phyloP scores from a whole-genome alignment of 2,888 invertebrate species.

The Pammene fasciana region DNA sequence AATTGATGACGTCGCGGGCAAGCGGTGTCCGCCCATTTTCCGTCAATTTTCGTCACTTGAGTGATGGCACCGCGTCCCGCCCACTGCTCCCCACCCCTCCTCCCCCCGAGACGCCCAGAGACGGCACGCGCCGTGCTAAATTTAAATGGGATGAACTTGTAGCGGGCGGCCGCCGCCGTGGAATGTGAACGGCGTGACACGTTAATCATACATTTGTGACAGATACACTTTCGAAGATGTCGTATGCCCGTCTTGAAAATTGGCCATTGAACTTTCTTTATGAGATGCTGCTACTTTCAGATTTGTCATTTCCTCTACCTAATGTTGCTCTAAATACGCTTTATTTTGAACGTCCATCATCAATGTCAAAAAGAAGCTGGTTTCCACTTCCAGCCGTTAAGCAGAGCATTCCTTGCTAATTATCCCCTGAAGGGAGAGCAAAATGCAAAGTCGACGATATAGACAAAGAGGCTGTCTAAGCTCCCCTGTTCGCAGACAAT shows the following conservation, averaged over 20 bases:
- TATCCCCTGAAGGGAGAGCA: slow-evolving; percentile 28
- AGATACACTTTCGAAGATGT: slow-evolving; percentile 70
- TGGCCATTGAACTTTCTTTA: slow-evolving; percentile 53
- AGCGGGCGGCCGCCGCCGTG: slow-evolving; percentile 73
- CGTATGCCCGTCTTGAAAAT: slow-evolving; percentile 57
- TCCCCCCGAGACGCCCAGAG: slow-evolving; percentile 55
- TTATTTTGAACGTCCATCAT: slow-evolving; percentile 7
- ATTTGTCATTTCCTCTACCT: slow-evolving; percentile 39
- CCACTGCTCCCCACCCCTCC: slow-evolving; percentile 57
- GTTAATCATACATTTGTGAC: slow-evolving; percentile 82
- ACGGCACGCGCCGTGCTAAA: slow-evolving; percentile 82
- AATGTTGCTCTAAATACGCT: slow-evolving; percentile 16
- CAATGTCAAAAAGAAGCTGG: background rate
- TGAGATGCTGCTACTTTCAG: slow-evolving; percentile 44
- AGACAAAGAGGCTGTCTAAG: slow-evolving; percentile 74
- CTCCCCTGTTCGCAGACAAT: slow-evolving; percentile 64
- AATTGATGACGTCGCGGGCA: slow-evolving; percentile 83
- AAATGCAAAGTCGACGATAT: slow-evolving; percentile 65
- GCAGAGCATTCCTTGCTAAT: slow-evolving; percentile 15
- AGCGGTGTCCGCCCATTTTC: slow-evolving; percentile 83
- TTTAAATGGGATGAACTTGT: slow-evolving; percentile 83
- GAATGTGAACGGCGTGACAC: slow-evolving; percentile 73
- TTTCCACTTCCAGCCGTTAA: slow-evolving; percentile 3
- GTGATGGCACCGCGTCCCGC: slow-evolving; percentile 80
- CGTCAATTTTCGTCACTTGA: slow-evolving; percentile 84